Conservation (phyloP, 2,797 vertebrate species). For the Sparus aurata region DNA sequence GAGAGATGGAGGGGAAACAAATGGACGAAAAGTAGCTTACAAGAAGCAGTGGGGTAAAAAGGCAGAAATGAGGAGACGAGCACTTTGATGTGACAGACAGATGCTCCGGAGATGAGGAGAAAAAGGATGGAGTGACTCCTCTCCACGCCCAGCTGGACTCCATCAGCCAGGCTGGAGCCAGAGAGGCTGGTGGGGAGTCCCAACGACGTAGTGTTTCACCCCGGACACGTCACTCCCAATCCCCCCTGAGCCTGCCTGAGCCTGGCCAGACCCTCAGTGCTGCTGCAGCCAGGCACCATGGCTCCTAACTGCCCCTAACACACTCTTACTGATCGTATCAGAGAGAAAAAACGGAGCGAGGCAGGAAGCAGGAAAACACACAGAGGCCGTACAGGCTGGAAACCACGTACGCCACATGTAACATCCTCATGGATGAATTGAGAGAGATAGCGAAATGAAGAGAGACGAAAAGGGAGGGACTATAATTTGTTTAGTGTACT, state of each 20-base stretch:
- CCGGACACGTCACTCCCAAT: slow-evolving; percentile 80
- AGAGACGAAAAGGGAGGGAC: slow-evolving; percentile 34
- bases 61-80: slow-evolving; percentile 42
- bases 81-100: slow-evolving; percentile 66
- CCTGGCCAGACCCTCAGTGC: slow-evolving; percentile 71
- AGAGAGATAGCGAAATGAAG: slow-evolving; percentile 43
- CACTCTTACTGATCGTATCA: slow-evolving; percentile 74
- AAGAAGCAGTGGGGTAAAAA: slow-evolving; percentile 31
- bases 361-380: slow-evolving; percentile 48
- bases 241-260: slow-evolving; percentile 76
- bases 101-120: slow-evolving; percentile 46
- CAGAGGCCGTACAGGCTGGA: slow-evolving; percentile 49
- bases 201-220: slow-evolving; percentile 61
- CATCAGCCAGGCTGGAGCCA: slow-evolving; percentile 83
- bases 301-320: slow-evolving; percentile 55
- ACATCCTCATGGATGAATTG: slow-evolving; percentile 44
- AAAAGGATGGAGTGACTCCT: slow-evolving; percentile 48
- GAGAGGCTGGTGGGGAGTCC: slow-evolving; percentile 67
- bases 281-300: slow-evolving; percentile 63
- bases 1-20: slow-evolving; percentile 12
- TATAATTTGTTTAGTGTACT: slow-evolving; percentile 76
- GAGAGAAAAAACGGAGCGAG: slow-evolving; percentile 59
- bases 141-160: slow-evolving; percentile 82
- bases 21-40: slow-evolving; percentile 33
- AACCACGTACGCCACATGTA: slow-evolving; percentile 62